Evolutionary conservation across 1,140 invertebrate species (phyloP), one percentile per base, ranked within the genome.

Genomic region (Philotrypesis tridentata): DNA sequence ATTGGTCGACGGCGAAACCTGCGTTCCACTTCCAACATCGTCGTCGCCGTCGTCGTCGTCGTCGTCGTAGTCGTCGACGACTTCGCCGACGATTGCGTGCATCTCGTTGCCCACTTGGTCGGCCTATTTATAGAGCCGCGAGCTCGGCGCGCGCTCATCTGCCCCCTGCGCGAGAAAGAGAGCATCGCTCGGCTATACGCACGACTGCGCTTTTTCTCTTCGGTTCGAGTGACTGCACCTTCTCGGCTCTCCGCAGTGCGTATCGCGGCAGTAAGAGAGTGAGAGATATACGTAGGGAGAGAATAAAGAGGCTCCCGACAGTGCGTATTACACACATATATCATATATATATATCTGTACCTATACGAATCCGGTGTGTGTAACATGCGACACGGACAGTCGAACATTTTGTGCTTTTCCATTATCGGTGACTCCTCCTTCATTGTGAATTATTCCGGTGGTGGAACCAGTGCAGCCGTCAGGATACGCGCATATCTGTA

Each of bases 81-180:
- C 40, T 11, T 14, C 40, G 14, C 12, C n/a, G 61, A 78, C 85
- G 77, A 87, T 87, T 86, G 85, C 48, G 48, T n/a, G 48, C 87
- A 85, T 85, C 85, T 76, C 80, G 84, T 86, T 85, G 86, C 85
- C 85, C 85, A 88, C 87, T 85, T 88, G 63, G 84, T 0, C 78
- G 63, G 77, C 82, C 84, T 88, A 88, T 89, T 89, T 86, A 87
- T 89, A 88, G 87, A 83, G 77, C 76, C 76, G 79, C 84, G 84
- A 55, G 48, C 48, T 85, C 87, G 21, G 43, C 40, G 25, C 33
- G 29, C 33, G 23, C 74, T 76, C 74, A 21, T 55, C 87, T 87
- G 85, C 82, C 84, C 85, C 84, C 61, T 76, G 55, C 37, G 72
- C 37, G 72, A 14, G 37, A 43, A 72, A 70, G 31, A 65, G 61